phyloP scores from a whole-genome alignment of 2,888 invertebrate species.

The Helobdella robusta region DNA sequence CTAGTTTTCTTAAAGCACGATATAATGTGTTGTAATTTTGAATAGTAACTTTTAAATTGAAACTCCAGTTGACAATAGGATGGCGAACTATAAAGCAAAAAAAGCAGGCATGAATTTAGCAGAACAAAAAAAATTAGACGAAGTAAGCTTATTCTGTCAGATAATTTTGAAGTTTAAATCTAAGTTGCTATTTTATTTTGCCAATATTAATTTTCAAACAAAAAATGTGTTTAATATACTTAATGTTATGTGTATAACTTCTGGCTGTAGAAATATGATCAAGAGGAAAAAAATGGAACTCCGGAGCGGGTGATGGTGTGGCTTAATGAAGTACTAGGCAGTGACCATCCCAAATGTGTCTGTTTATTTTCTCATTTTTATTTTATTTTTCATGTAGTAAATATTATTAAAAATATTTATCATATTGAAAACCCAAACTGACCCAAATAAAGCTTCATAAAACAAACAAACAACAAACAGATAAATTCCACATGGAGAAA shows the following conservation, averaged over 20 bases:
- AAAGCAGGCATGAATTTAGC: slow-evolving; percentile 43
- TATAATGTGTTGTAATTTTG: not conserved
- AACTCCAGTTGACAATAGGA: slow-evolving; percentile 21
- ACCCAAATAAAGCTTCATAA: no score
- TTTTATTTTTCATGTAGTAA: no score
- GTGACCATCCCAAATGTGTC: slow-evolving; percentile 39
- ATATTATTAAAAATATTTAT: no score
- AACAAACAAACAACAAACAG: no score
- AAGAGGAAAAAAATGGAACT: slow-evolving; percentile 42
- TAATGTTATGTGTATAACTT: not conserved
- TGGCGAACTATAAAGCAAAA: slow-evolving; percentile 37
- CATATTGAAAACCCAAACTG: no score
- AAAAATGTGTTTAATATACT: no score
- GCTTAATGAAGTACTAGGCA: slow-evolving; percentile 38
- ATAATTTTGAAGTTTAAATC: no score
- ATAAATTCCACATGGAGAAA: slow-evolving; percentile 30
- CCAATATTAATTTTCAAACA: no score
- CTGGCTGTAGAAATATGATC: slow-evolving; percentile 44
- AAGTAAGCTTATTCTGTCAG: no score
- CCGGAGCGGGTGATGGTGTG: slow-evolving; percentile 39
- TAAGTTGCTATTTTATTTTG: no score
- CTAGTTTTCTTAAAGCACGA: not conserved
- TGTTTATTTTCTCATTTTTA: slow-evolving; percentile 31
- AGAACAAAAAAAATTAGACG: slow-evolving; percentile 43
- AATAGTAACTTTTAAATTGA: not conserved